Conservation (phyloP, 2,888 invertebrate species). For the Busseola fusca region DNA sequence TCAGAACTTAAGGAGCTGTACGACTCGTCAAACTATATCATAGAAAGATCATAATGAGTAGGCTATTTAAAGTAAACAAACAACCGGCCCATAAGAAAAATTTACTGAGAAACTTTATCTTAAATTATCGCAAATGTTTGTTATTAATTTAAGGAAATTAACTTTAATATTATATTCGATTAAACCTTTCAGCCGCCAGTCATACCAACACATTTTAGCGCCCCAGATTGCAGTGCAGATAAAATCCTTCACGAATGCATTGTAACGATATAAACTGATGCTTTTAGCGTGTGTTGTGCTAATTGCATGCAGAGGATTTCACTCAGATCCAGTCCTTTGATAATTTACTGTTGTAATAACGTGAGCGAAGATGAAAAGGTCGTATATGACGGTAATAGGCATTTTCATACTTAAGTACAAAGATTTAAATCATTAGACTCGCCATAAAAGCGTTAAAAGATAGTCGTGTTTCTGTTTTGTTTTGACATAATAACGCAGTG, state of each 20-base stretch:
- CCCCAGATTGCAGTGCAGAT: slow-evolving; percentile 59
- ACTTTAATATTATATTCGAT: neutral
- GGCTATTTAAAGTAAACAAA: neutral
- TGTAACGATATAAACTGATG: slow-evolving; percentile 68
- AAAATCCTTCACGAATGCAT: slow-evolving; percentile 65
- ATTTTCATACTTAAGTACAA: slow-evolving; percentile 9
- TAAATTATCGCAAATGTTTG: neutral
- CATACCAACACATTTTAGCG: slow-evolving; percentile 48
- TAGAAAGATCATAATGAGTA: neutral
- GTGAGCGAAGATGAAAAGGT: slow-evolving; percentile 35
- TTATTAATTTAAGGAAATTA: neutral
- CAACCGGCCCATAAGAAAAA: neutral
- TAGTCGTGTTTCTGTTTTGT: neutral
- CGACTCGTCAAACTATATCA: neutral
- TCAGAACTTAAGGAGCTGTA: neutral
- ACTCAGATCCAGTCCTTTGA: slow-evolving; percentile 63
- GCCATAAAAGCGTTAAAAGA: neutral
- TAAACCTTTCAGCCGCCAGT: neutral
- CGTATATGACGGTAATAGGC: slow-evolving; percentile 11
- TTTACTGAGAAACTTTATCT: neutral
- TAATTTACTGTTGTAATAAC: slow-evolving; percentile 64
- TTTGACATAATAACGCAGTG: neutral
- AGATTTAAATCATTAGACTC: neutral
- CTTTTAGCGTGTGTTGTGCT: slow-evolving; percentile 70
- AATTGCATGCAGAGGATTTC: slow-evolving; percentile 68